phyloP scores from a whole-genome alignment of 2,797 vertebrate species.

The Muscicapa striata region DNA sequence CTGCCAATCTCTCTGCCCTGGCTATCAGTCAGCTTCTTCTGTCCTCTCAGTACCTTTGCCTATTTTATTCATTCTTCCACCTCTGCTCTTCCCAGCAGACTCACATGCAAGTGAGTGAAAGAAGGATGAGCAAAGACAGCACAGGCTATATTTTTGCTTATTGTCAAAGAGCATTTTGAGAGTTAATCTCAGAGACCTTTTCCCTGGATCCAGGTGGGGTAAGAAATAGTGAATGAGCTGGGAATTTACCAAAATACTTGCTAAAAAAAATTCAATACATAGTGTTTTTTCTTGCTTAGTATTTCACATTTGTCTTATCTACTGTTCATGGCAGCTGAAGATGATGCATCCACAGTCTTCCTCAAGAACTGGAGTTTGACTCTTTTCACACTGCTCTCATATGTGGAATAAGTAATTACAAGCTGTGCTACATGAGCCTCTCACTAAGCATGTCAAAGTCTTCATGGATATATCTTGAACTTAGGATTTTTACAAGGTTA shows the following conservation, averaged over 20 bases:
- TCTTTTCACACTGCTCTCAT: background rate
- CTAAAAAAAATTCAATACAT: background rate
- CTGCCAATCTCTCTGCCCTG: background rate
- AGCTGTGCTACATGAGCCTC: background rate
- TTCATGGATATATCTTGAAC: background rate
- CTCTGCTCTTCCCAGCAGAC: background rate
- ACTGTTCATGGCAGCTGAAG: background rate
- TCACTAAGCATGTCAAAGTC: background rate
- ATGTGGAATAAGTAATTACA: background rate
- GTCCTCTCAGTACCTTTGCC: background rate
- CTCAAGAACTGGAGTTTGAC: background rate
- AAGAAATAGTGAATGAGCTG: background rate
- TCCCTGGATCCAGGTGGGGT: accelerated
- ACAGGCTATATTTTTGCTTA: background rate
- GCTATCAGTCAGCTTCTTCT: background rate
- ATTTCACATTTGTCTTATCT: background rate
- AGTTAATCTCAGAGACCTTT: background rate
- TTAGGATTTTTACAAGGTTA: background rate
- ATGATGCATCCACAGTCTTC: background rate
- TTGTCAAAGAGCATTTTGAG: background rate
- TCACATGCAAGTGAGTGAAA: background rate
- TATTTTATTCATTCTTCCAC: background rate
- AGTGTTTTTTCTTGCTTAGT: background rate
- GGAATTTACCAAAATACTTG: background rate
- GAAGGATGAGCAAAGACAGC: background rate